Evolutionary conservation across 2,113 vertebrate genomes (phyloP), one percentile per base, ranked within the genome.

Genomic region (Scolopax mira): DNA sequence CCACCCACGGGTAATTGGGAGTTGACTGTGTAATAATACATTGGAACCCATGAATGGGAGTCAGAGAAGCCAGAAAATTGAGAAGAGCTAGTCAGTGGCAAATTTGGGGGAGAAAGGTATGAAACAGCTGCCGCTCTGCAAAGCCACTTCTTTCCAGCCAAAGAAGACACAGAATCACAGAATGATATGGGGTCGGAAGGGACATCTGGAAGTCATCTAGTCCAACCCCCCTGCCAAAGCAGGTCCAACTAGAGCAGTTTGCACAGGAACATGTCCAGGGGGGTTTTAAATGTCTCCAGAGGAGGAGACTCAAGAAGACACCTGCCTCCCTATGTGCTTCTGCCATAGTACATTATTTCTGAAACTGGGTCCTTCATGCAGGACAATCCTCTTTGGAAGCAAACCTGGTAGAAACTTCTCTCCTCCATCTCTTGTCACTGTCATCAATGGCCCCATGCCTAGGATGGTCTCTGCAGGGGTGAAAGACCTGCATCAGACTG

Each of bases 121-220:
- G 42, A 6, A 13, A 64, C 54, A 77, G 13, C 23, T n/a, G 7
- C 12, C 0, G 3, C 8, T 85, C 42, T 46, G 23, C 0, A 1
- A 69, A 17, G 27, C 1, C 3, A 11, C 54, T 65, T 78, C 18
- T 85, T 88, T 46, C 7, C 9, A 54, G 9, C 2, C n/a, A 58
- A 10, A 61, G 41, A 74, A 71, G 66, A 48, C 48, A 48, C 48
- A 48, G 48, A 48, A 48, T 48, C 22, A 48, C 48, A 48, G 48
- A 48, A 48, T 23, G 11, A 48, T 12, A 22, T 48, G 48, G 48
- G 21, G 22, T 48, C 23, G 11, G 48, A 48, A 48, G 48, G 48
- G 48, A 48, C 48, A 11, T 23, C 22, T 48, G 48, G 48, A 23
- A 11, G 23, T 48, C 48, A 48, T 22, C 48, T 48, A 23, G 48